Evolutionary conservation across 2,797 vertebrate genomes (phyloP), one percentile per base, ranked within the genome.

Genomic region (Bradypodion ventrale): DNA sequence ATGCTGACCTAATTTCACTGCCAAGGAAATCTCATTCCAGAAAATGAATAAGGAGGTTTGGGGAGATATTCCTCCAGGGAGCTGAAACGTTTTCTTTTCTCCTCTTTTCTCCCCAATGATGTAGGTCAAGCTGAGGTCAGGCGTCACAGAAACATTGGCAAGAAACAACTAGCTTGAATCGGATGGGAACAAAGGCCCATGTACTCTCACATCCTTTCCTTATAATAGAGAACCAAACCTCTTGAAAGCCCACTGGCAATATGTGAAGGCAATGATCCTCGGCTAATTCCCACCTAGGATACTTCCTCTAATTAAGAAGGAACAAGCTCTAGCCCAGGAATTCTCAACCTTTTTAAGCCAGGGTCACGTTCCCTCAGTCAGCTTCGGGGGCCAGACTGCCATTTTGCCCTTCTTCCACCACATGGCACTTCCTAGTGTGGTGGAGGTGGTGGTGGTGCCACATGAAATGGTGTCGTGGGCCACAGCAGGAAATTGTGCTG

Each of bases 1-100:
- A 1, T 25, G 73, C 42, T 85, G 84, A 76, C 78, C 78, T 81
- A 63, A 68, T 85, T 81, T 81, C 66, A 19, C 73, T 85, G 84
- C 73, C 84, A 63, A 40, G 52, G 5, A 75, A 69, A 70, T 27
- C 65, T 70, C 63, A 69, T 75, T 81, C 84, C 73, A 85, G 7
- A 76, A 65, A 23, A 32, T 46, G 63, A 80, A 35, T 16, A 42
- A 60, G 78, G 62, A 59, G 78, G 70, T 68, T 80, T 35, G 27
- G 63, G 40, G 65, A 75, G 12, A n/a, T 32, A 68, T 46, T n/a
- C 81, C 60, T 75, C 60, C 21, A 23, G 74, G 35, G 82, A 69
- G 21, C 46, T 23, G 12, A 8, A 42, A 5, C 37, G 44, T 69
- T 19, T 23, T 25, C 13, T 27, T 25, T 9, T 32, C 32, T 35